These are phyloP conservation scores for Nycticebus coucang DNA, from an alignment of 2,113 vertebrate species.

Conservation along the genomic window DNA sequence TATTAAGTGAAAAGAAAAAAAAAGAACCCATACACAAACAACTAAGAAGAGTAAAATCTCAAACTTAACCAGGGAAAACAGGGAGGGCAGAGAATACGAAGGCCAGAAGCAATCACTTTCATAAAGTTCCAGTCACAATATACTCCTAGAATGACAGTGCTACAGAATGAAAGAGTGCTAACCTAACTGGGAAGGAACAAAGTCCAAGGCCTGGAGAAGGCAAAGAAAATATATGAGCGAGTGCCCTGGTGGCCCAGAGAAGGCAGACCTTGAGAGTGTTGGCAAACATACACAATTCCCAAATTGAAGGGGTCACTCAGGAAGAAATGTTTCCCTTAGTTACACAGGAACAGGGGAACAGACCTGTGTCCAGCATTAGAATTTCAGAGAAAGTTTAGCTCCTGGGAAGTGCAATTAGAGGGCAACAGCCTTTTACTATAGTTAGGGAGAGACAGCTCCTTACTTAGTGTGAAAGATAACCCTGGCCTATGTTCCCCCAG, in stretches of 20 bases:
- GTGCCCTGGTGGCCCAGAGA: no score
- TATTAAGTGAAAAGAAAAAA: neutral
- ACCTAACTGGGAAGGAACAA: neutral
- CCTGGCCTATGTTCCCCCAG: neutral
- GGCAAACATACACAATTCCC: neutral
- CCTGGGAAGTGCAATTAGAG: neutral
- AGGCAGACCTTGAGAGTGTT: neutral
- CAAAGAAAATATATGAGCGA: neutral
- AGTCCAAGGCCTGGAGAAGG: neutral
- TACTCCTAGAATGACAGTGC: neutral
- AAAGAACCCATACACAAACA: constrained; percentile 29
- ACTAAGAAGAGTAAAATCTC: neutral
- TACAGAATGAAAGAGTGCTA: neutral
- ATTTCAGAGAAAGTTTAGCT: neutral
- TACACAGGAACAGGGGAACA: neutral
- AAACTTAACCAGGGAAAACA: neutral
- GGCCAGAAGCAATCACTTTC: neutral
- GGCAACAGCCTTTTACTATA: neutral
- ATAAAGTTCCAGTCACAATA: neutral
- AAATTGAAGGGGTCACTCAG: neutral
- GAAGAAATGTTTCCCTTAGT: neutral
- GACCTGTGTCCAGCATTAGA: neutral
- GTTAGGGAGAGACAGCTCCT: neutral
- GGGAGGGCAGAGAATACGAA: neutral
- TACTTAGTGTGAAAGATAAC: neutral